phyloP scores from a whole-genome alignment of 35 echinoderm and acorn worm genomes.

The Ophioderma brevispina region DNA sequence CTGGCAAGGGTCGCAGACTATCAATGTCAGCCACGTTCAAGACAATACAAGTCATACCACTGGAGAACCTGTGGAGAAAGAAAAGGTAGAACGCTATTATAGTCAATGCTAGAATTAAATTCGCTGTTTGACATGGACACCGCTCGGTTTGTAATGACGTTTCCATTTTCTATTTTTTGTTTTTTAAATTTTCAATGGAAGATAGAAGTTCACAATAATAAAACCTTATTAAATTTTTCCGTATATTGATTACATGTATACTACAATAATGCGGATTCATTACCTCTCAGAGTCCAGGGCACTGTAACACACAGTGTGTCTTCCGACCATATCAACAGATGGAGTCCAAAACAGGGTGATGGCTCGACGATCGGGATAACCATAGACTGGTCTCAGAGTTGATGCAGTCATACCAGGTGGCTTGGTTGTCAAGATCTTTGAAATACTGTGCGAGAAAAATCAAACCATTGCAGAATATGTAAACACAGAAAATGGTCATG shows the following conservation, averaged over 20 bases:
- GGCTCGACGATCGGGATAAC: background rate
- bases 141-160: too few relatives aligned
- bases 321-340: background rate
- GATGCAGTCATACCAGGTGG: constrained; percentile 13
- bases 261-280: too few relatives aligned
- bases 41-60: background rate
- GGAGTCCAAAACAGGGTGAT: constrained; percentile 26
- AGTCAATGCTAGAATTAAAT: too few relatives aligned
- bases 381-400: background rate
- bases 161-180: too few relatives aligned
- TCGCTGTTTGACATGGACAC: too few relatives aligned
- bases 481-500: too few relatives aligned
- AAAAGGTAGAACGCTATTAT: too few relatives aligned
- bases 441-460: background rate
- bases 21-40: background rate
- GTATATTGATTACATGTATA: too few relatives aligned
- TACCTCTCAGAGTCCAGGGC: constrained; percentile 2
- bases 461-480: too few relatives aligned
- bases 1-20: background rate
- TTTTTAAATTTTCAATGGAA: too few relatives aligned
- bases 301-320: constrained; percentile 32
- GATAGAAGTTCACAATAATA: too few relatives aligned
- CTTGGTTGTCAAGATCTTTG: constrained; percentile 20
- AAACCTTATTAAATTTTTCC: too few relatives aligned
- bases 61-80: background rate